Evolutionary conservation across 1,140 invertebrate species (phyloP).

Genomic region (Micrasema minimum): DNA sequence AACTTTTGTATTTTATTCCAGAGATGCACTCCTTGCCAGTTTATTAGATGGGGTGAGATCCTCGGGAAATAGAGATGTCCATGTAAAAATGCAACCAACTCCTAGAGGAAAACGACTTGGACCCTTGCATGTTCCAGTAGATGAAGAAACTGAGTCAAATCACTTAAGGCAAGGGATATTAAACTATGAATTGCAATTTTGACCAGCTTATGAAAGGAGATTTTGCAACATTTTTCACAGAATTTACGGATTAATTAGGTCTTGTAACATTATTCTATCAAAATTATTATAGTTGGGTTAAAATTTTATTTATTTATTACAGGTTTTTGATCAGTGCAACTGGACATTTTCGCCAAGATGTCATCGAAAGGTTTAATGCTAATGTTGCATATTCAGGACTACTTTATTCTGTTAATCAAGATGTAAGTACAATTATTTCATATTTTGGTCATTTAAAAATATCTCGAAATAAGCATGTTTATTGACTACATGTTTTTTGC

Average conservation of each 20-base stretch:
- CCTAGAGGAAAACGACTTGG: conserved; percentile 87
- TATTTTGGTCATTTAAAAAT: neutral
- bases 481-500: no score
- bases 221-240: no score
- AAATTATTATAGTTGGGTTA: conserved; percentile 8
- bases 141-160: conserved; percentile 93
- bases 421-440: conserved; percentile 74
- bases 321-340: conserved; percentile 65
- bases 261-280: no score
- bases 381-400: conserved; percentile 98
- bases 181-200: neutral
- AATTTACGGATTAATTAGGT: no score
- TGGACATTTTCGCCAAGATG: conserved; percentile 71
- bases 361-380: conserved; percentile 93
- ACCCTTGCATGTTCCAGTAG: conserved; percentile 87
- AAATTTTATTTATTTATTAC: conserved; percentile 44
- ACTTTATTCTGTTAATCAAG: conserved; percentile 94
- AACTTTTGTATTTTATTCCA: no score
- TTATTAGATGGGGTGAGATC: conserved; percentile 95
- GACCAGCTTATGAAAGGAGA: neutral
- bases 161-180: conserved; percentile 59
- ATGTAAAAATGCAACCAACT: conserved; percentile 88
- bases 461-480: no score
- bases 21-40: conserved; percentile 95
- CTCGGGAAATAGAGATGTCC: conserved; percentile 97